Conservation (phyloP, 1,140 invertebrate genomes). For the Delia radicum region DNA sequence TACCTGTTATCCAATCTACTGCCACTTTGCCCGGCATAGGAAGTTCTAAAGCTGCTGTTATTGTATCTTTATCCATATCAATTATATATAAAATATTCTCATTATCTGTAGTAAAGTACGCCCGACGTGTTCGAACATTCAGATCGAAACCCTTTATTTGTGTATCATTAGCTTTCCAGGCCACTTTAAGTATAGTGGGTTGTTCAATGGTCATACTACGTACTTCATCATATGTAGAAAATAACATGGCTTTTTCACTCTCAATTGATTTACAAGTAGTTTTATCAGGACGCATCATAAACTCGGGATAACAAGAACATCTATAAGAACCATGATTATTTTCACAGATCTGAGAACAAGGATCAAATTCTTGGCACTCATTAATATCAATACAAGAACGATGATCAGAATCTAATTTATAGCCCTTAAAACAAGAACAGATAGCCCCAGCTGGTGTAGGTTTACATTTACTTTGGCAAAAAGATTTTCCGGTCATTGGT, state of each 20-base stretch:
- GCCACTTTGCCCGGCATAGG: constrained; percentile 68
- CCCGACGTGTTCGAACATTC: constrained; percentile 44
- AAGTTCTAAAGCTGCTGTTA: constrained; percentile 59
- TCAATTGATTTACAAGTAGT: constrained; percentile 70
- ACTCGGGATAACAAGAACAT: constrained; percentile 74
- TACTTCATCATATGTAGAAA: constrained; percentile 59
- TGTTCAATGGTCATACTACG: constrained; percentile 55
- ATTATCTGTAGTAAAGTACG: constrained; percentile 56
- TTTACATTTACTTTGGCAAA: constrained; percentile 58
- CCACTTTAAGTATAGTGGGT: constrained; percentile 48
- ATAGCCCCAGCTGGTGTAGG: constrained; percentile 54
- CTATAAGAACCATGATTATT: constrained; percentile 70
- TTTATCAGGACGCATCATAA: constrained; percentile 62
- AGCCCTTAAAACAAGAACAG: constrained; percentile 79
- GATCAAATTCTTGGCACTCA: constrained; percentile 66
- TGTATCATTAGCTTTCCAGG: constrained; percentile 54
- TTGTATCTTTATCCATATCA: constrained; percentile 35
- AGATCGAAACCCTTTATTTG: constrained; percentile 60
- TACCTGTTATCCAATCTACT: constrained; percentile 72
- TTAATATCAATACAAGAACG: constrained; percentile 65
- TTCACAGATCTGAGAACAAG: constrained; percentile 78
- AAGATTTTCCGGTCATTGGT: constrained; percentile 24
- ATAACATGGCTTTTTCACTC: constrained; percentile 58
- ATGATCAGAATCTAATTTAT: constrained; percentile 61
- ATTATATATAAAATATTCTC: constrained; percentile 46